Evolutionary conservation across 2,888 invertebrate genomes (phyloP), one percentile per base, ranked within the genome.

Genomic region (Macrosoma leucophasiata): DNA sequence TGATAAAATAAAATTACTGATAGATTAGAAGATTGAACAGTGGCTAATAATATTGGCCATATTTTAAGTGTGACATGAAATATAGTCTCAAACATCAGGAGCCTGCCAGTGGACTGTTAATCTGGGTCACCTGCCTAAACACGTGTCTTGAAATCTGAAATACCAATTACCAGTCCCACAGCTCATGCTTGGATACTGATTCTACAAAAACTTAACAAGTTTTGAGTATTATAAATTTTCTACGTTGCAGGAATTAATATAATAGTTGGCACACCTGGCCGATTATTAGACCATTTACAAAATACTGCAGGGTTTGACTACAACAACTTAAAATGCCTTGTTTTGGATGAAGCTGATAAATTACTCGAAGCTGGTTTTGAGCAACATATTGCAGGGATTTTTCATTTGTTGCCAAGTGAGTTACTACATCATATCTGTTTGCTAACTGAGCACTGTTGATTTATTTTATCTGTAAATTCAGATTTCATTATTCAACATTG

Each of bases 301-400:
- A 95, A 92, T 60, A 96, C 97, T 1, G 86, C 91, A 4, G 90
- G 92, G 41, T 97, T 98, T 59, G 81, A 94, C 39, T 95, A 89
- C 58, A 93, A 93, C 67, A 96, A 97, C 75, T 81, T 98, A 3
- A 94, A 96, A 62, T 96, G 95, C 67, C 79, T 98, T 21, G 87
- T 98, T 13, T 92, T 98, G 55, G 98, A 98, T 72, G 98, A 98
- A 79, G 98, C 98, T 15, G 98, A 98, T 81, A 88, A 97, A 57
- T 93, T 98, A 50, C 82, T 98, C 33, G 97, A 98, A 66, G 93
- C 96, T 60, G 98, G 98, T 15, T 98, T 98, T 75, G 96, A 98
- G 67, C 94, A 95, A 65, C 97, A 98, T 64, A 87, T 98, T 66
- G 94, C 92, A 38, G 94, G 95, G 67, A 97, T 98, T 43, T 87